These are phyloP conservation scores for Pseudococcus longispinus DNA, from an alignment of 2,888 invertebrate genomes.

Conservation along the genomic window DNA sequence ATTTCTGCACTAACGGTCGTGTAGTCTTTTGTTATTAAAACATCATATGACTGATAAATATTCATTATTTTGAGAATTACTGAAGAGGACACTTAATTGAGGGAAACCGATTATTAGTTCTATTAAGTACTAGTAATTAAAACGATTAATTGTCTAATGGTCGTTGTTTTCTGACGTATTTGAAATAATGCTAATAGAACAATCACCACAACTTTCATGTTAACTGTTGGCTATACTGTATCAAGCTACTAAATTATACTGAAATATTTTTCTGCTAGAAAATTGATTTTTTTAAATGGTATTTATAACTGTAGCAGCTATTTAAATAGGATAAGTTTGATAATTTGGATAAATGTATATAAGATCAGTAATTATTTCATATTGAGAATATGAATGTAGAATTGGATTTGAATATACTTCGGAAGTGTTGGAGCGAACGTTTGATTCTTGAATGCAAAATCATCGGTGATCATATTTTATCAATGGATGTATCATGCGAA, in stretches of 20 bases:
- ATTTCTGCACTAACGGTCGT: not conserved
- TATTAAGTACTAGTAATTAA: conserved; percentile 49
- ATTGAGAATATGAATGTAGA: not conserved
- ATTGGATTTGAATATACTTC: not conserved
- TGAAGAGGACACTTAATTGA: conserved; percentile 47
- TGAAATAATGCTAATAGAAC: conserved; percentile 39
- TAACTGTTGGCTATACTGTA: not conserved
- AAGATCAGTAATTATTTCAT: not conserved
- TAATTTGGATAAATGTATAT: not conserved
- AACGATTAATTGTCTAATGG: conserved; percentile 45
- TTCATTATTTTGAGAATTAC: conserved; percentile 45
- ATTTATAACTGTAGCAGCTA: not conserved
- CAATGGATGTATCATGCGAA: not conserved
- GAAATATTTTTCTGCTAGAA: not conserved
- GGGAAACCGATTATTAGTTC: conserved; percentile 47
- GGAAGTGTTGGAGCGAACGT: not conserved
- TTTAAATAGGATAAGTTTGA: not conserved
- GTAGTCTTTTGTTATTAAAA: conserved; percentile 10
- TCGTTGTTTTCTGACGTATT: conserved; percentile 41
- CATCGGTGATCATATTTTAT: conserved; percentile 6
- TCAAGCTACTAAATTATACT: not conserved
- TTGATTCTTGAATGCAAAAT: not conserved
- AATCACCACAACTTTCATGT: not conserved
- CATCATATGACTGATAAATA: conserved; percentile 24
- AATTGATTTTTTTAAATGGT: conserved; percentile 8